Percentiles rank a stretch among this genome's conserved stretches.
phyloP scores from a whole-genome alignment of 2,797 vertebrate species.

The Pristis pectinata region DNA sequence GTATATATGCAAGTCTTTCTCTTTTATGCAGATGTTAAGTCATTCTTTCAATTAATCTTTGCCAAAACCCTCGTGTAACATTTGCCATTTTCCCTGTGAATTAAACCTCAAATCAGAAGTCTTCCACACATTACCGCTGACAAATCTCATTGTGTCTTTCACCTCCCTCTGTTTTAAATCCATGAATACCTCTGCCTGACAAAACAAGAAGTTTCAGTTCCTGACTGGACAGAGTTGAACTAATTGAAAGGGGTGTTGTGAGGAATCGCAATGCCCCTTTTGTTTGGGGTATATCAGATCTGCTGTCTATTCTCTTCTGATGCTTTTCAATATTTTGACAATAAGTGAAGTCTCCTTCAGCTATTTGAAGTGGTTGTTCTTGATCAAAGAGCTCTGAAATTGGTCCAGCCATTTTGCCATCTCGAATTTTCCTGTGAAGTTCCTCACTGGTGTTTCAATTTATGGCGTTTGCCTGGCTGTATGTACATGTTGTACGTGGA shows the following conservation, averaged over 20 bases:
- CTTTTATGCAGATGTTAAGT: too few relatives aligned
- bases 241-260: not conserved
- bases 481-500: not conserved
- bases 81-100: not conserved
- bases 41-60: too few relatives aligned
- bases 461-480: not conserved
- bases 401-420: not conserved
- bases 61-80: too few relatives aligned
- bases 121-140: not conserved
- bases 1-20: too few relatives aligned
- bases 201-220: too few relatives aligned
- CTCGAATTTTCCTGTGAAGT: not conserved
- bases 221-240: too few relatives aligned
- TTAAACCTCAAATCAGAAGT: not conserved
- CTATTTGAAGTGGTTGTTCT: not conserved
- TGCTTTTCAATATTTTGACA: not conserved
- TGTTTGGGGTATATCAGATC: not conserved
- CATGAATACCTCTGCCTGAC: too few relatives aligned
- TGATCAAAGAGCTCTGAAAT: not conserved
- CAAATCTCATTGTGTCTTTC: too few relatives aligned
- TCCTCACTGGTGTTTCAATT: not conserved
- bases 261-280: not conserved
- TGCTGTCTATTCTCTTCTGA: not conserved
- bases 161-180: too few relatives aligned
- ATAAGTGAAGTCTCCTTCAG: not conserved